Evolutionary conservation across 2,113 vertebrate species (phyloP).

Genomic region (Rhegmatorhina hoffmannsi): DNA sequence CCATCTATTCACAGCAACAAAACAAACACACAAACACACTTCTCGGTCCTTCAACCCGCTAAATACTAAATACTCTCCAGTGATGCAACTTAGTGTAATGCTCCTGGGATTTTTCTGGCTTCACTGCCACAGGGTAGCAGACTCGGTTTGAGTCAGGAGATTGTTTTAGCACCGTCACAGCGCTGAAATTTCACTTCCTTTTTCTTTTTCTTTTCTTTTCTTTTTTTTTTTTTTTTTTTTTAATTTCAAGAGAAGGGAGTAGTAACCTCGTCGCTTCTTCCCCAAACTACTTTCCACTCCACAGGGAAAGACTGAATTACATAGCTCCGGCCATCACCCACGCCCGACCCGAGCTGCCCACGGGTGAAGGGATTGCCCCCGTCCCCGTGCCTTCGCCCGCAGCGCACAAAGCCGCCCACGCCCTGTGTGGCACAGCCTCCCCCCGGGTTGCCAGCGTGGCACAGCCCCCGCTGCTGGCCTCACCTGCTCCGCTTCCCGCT

Average conservation of each 20-base stretch:
- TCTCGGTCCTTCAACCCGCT: background rate
- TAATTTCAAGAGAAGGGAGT: too few relatives aligned
- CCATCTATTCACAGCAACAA: background rate
- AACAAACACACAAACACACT: background rate
- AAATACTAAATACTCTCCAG: background rate
- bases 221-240: too few relatives aligned
- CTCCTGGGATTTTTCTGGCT: background rate
- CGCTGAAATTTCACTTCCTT: background rate
- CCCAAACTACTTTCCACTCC: background rate
- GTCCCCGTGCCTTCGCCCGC: background rate
- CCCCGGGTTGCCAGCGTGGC: conserved; percentile 58
- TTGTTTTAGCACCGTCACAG: background rate
- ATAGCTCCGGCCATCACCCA: background rate
- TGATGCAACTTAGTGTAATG: background rate
- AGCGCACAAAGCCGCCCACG: background rate
- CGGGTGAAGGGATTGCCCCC: background rate
- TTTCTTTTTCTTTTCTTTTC: too few relatives aligned
- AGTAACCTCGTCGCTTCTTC: background rate
- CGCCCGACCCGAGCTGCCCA: background rate
- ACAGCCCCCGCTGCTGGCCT: background rate
- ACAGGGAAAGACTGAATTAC: background rate
- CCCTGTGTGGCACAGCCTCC: background rate
- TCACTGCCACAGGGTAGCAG: background rate
- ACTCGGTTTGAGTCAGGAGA: background rate
- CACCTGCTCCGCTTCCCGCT: conserved; percentile 13